phyloP scores from a whole-genome alignment of 2,113 vertebrate species.

The Gobiocypris rarus region DNA sequence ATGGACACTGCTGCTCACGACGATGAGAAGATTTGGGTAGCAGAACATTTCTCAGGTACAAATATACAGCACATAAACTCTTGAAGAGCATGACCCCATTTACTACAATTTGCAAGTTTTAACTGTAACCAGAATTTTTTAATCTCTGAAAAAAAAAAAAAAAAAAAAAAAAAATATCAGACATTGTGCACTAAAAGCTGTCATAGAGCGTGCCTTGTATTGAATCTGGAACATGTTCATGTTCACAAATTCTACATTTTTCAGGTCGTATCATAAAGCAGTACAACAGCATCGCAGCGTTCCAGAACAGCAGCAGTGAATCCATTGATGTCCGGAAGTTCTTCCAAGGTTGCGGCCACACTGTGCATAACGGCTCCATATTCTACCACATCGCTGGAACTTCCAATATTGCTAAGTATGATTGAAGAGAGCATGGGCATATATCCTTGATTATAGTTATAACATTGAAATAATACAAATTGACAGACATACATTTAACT shows the following conservation, averaged over 20 bases:
- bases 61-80: background rate
- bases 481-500: background rate
- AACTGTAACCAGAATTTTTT: background rate
- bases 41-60: slow-evolving; percentile 91
- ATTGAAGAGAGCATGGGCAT: background rate
- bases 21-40: slow-evolving; percentile 90
- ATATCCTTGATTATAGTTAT: background rate
- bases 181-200: background rate
- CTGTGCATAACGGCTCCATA: slow-evolving; percentile 84
- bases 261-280: slow-evolving; percentile 85
- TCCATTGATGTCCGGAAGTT: slow-evolving; percentile 80
- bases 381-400: slow-evolving; percentile 92
- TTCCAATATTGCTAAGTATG: slow-evolving; percentile 85
- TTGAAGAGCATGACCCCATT: background rate
- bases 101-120: background rate
- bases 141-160: background rate
- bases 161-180: no score
- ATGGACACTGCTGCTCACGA: slow-evolving; percentile 79
- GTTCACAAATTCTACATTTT: background rate
- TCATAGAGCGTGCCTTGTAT: background rate
- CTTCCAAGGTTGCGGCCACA: slow-evolving; percentile 90
- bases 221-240: background rate
- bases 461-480: background rate
- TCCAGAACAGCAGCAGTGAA: slow-evolving; percentile 80
- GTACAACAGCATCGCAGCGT: slow-evolving; percentile 80